Conservation (phyloP, 2,888 invertebrate genomes). For the Orthosia gothica region DNA sequence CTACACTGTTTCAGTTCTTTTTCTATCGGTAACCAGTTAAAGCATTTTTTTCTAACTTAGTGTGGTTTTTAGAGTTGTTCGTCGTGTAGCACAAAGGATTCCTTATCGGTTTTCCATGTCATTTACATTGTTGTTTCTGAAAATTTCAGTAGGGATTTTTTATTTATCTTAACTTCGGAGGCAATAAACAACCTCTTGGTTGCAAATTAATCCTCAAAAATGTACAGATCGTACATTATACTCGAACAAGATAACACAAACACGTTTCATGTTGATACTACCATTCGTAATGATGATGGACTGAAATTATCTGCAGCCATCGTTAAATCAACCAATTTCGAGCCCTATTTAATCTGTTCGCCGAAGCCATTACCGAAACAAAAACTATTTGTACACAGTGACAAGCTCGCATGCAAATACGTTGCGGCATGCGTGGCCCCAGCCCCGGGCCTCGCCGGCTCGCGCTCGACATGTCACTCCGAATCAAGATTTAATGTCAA, state of each 20-base stretch:
- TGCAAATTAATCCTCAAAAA: neutral
- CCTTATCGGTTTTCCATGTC: neutral
- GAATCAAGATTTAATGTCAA: constrained; percentile 77
- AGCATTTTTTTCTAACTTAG: neutral
- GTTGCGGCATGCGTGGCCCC: constrained; percentile 23
- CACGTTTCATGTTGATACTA: neutral
- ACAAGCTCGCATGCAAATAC: constrained; percentile 45
- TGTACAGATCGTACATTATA: neutral
- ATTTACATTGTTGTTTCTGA: neutral
- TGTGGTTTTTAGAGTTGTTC: neutral
- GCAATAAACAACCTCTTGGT: neutral
- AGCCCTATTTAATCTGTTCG: constrained; percentile 19
- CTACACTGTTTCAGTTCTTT: constrained; percentile 23
- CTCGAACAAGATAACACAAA: neutral
- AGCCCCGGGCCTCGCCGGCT: constrained; percentile 5
- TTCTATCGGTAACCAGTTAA: constrained; percentile 24
- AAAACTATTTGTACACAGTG: constrained; percentile 30
- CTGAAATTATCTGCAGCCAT: constrained; percentile 8
- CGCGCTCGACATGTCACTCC: constrained; percentile 53
- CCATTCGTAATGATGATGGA: neutral
- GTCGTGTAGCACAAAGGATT: neutral
- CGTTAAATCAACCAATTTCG: constrained; percentile 21
- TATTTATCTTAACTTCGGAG: neutral
- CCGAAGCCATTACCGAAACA: constrained; percentile 24
- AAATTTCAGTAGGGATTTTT: neutral